A percentile compares a stretch with the other conserved stretches of the same genome.
phyloP scores from a whole-genome alignment of 2,797 vertebrate species.

The Enteromius viviparus region DNA sequence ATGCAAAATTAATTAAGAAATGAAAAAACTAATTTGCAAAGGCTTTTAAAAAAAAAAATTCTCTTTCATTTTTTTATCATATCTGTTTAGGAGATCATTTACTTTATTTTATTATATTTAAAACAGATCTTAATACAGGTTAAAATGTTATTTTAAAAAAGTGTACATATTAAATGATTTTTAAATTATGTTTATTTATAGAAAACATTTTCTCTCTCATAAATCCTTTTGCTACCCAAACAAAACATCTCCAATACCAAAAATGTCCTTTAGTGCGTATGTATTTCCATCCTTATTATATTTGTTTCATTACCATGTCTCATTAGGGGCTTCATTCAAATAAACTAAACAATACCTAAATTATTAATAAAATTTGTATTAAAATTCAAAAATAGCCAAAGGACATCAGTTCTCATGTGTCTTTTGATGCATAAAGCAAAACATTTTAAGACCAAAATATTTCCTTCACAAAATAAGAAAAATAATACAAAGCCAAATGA shows the following conservation, averaged over 20 bases:
- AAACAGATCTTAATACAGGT: not conserved
- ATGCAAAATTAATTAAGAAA: not conserved
- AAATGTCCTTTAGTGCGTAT: not conserved
- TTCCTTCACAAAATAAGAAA: not conserved
- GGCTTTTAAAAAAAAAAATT: not conserved
- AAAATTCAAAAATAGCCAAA: too few species aligned
- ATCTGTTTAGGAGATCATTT: not conserved
- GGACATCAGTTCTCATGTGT: not conserved
- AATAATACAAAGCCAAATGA: not conserved
- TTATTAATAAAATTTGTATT: not conserved
- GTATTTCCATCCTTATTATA: not conserved
- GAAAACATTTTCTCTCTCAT: not conserved
- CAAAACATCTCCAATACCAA: not conserved
- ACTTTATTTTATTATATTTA: too few species aligned
- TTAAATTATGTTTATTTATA: not conserved
- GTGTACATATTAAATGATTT: not conserved
- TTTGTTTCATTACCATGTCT: not conserved
- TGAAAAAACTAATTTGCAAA: not conserved
- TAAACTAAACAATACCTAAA: not conserved
- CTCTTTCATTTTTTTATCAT: not conserved
- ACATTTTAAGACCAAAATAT: not conserved
- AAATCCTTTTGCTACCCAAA: not conserved
- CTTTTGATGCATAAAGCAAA: not conserved
- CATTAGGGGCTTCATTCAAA: not conserved
- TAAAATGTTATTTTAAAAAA: too few species aligned